Evolutionary conservation across 2,888 invertebrate species (phyloP).

Genomic region (Lithophane ornitopus): DNA sequence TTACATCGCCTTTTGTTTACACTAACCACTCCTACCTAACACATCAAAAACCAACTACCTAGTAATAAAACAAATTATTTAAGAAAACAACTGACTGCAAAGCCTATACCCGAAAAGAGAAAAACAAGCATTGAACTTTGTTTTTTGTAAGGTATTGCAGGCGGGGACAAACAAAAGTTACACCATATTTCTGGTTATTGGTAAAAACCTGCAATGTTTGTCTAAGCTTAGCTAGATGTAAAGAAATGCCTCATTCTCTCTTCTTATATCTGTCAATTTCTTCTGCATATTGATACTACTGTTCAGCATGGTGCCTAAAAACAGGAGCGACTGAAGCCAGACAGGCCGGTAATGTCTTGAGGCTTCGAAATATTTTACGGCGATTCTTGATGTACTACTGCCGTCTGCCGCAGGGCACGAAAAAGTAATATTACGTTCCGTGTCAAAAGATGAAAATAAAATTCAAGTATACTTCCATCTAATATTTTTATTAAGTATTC

Average conservation of each 20-base stretch:
- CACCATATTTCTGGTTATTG: no score
- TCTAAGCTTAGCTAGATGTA: neutral
- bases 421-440: neutral
- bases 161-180: no score
- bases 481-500: constrained; percentile 90
- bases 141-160: no score
- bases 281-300: no score
- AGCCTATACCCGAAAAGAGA: no score
- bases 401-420: neutral
- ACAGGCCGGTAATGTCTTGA: neutral
- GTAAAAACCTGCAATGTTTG: neutral
- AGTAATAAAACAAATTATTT: no score
- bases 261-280: neutral
- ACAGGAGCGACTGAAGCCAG: neutral
- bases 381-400: neutral
- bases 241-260: neutral
- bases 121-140: no score
- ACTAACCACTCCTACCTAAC: neutral
- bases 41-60: neutral
- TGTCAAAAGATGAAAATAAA: constrained; percentile 49
- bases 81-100: no score
- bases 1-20: neutral
- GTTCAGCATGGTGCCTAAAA: neutral
- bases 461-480: constrained; percentile 77
- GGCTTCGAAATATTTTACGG: neutral